Base-by-base conservation (phyloP, 1,140 invertebrate genomes). In the Temnothorax nylanderi region DNA sequence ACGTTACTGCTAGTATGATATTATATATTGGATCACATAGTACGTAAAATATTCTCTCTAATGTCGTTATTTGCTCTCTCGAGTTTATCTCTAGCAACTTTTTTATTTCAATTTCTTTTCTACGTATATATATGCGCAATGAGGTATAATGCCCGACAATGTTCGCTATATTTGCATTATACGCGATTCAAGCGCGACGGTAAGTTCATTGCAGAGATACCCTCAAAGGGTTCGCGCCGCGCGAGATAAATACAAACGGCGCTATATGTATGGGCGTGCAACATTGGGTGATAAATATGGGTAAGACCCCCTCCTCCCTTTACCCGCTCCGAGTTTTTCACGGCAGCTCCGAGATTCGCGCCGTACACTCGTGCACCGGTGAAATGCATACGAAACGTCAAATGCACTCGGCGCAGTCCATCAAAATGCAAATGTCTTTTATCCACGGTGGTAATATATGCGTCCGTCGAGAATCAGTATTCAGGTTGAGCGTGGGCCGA, bases 351-450 rank as follows among this genome's bases (percentile, higher is more conserved):
- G 44, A 54, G 37, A 71, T 18, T 51, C 67, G 26, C 62, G 69
- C 58, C 65, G 85, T 75, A 87, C 69, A 82, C 78, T 71, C 74
- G 58, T 69, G 51, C 51, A n/a, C 47, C 62, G 44, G 74, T 47
- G 88, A 92, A 93, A 92, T 93, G 93, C 93, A 93, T 93, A 91
- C 87, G 91, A 93, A 93, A 94, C 90, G 92, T 93, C 93, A 94
- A 93, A 93, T 94, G 93, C 93, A 94, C 91, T 93, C 92, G 87
- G 90, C 85, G 88, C 91, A 89, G 92, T 94, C 93, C 92, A 94
- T 94, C 93, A 94, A 94, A 94, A 94, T 94, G 93, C 93, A 93
- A 94, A 94, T 94, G 86, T 92, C 92, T 93, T 94, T 94, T 93
- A 94, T 94, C 92, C 92, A 87, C 87, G 81, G 34, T 64, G 91